A percentile compares a stretch with the other conserved stretches of the same genome.
phyloP scores from a whole-genome alignment of 1,140 invertebrate species.

The Ceratina australensis region DNA sequence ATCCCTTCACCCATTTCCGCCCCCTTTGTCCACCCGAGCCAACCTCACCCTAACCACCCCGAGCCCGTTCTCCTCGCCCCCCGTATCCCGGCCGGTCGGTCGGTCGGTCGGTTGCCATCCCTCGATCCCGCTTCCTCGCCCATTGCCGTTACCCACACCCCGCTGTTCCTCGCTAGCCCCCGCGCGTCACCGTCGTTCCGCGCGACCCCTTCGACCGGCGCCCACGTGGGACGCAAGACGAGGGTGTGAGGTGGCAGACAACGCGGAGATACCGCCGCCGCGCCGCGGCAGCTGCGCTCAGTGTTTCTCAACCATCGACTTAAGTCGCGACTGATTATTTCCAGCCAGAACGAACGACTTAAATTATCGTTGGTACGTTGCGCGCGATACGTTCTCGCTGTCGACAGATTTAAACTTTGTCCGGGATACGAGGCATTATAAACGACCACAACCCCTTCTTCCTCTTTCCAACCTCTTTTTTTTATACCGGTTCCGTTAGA shows the following conservation, averaged over 20 bases:
- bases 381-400: constrained; percentile 13
- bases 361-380: constrained; percentile 28
- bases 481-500: too few relatives aligned
- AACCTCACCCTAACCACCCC: constrained; percentile 45
- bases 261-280: constrained; percentile 71
- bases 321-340: constrained; percentile 52
- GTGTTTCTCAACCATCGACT: constrained; percentile 70
- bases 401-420: neutral
- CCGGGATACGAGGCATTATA: constrained; percentile 10
- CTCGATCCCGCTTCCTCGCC: constrained; percentile 49
- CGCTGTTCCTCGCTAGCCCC: constrained; percentile 39
- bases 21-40: constrained; percentile 57
- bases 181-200: constrained; percentile 72
- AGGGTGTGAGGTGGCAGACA: constrained; percentile 75
- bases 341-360: constrained; percentile 17
- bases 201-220: constrained; percentile 76
- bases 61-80: constrained; percentile 24
- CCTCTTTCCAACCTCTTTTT: too few relatives aligned
- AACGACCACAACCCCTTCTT: constrained; percentile 11
- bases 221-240: constrained; percentile 72
- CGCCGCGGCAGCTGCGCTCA: constrained; percentile 73
- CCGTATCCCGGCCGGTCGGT: constrained; percentile 15
- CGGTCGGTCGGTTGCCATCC: constrained; percentile 28
- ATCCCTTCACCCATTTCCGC: constrained; percentile 61
- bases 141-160: constrained; percentile 39